phyloP scores from a whole-genome alignment of 2,888 invertebrate species.

The Scelioninae gen. 1 region DNA sequence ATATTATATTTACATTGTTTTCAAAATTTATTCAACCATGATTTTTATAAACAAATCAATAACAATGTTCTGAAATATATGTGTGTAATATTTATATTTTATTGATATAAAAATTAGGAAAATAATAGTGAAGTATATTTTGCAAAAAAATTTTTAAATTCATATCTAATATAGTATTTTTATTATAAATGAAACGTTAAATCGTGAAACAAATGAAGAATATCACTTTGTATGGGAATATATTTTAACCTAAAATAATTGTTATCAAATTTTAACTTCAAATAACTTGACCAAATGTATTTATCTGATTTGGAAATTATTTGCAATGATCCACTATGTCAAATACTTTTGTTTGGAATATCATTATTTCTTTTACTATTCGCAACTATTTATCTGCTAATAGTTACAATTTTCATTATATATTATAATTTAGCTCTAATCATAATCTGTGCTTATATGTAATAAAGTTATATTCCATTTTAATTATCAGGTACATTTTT shows the following conservation, averaged over 20 bases:
- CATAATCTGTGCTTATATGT: slow-evolving; percentile 75
- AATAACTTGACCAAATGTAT: slow-evolving; percentile 48
- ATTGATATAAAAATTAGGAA: no score
- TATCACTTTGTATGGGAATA: neutral
- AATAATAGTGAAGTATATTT: no score
- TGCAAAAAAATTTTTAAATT: no score
- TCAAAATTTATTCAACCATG: no score
- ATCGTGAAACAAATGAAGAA: slow-evolving; percentile 21
- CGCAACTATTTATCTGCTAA: slow-evolving; percentile 75
- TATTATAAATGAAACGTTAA: no score
- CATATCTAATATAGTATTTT: no score
- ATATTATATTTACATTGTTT: neutral
- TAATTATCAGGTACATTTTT: no score
- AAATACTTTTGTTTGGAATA: slow-evolving; percentile 73
- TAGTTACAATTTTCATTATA: slow-evolving; percentile 76
- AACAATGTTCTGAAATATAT: no score
- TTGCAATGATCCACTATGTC: slow-evolving; percentile 66
- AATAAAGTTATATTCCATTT: slow-evolving; percentile 4
- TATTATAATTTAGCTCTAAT: slow-evolving; percentile 78
- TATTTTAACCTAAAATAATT: slow-evolving; percentile 16
- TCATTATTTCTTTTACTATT: slow-evolving; percentile 74
- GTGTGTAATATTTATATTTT: no score
- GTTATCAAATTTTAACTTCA: slow-evolving; percentile 17
- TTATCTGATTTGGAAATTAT: slow-evolving; percentile 53
- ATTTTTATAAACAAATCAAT: no score